Conservation (phyloP, 2,888 invertebrate species). For the Geophilus truncorum region DNA sequence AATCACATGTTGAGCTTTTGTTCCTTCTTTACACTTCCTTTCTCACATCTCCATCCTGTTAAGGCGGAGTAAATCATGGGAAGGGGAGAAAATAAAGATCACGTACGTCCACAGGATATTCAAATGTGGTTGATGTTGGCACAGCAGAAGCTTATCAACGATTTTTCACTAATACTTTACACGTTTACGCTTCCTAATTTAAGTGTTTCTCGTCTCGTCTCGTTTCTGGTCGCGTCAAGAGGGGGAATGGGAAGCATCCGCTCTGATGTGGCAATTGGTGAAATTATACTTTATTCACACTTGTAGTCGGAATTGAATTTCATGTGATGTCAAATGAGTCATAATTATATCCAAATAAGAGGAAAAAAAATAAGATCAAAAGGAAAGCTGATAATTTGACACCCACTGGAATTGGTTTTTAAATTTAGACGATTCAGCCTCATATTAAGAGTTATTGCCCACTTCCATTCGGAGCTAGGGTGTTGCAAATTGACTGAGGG, state of each 20-base stretch:
- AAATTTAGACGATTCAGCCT: background rate
- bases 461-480: background rate
- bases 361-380: background rate
- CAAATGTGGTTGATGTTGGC: background rate
- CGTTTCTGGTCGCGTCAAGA: background rate
- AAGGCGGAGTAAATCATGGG: background rate
- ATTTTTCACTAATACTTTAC: background rate
- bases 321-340: background rate
- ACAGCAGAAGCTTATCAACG: background rate
- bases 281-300: background rate
- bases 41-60: background rate
- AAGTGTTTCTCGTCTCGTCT: background rate
- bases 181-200: background rate
- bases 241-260: background rate
- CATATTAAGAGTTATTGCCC: background rate
- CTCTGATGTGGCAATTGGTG: background rate
- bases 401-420: background rate
- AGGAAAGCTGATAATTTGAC: background rate
- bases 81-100: background rate
- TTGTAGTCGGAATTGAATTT: background rate
- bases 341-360: background rate
- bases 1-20: background rate
- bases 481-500: background rate
- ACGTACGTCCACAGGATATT: background rate
- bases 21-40: background rate